A percentile compares a stretch with the other conserved stretches of the same genome.
phyloP scores from a whole-genome alignment of 1,140 invertebrate genomes.

The Tribolium castaneum region DNA sequence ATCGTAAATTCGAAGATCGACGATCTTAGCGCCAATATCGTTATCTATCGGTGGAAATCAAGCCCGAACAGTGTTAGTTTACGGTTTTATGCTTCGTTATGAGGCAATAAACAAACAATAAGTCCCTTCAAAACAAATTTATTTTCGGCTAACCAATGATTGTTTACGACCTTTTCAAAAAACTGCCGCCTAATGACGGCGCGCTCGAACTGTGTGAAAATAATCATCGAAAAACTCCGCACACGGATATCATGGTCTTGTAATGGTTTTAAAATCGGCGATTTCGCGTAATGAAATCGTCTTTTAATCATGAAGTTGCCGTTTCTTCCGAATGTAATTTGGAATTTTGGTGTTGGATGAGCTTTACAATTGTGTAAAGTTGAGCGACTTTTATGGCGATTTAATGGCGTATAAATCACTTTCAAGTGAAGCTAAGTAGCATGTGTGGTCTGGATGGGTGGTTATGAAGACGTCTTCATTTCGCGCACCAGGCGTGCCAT shows the following conservation, averaged over 20 bases:
- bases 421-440: background rate
- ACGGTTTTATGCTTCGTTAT: conserved; percentile 46
- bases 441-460: background rate
- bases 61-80: conserved; percentile 38
- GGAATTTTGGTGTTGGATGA: background rate
- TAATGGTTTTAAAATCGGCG: background rate
- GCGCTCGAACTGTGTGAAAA: background rate
- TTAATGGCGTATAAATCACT: background rate
- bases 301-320: background rate
- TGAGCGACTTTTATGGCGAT: background rate
- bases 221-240: background rate
- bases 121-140: background rate
- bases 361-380: background rate
- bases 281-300: background rate
- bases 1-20: background rate
- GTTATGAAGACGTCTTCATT: conserved; percentile 9
- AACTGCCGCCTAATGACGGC: background rate
- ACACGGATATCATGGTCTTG: background rate
- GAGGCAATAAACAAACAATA: conserved; percentile 39
- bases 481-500: background rate
- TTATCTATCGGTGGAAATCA: background rate
- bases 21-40: background rate
- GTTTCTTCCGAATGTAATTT: too few relatives aligned
- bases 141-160: background rate
- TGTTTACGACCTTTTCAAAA: background rate